Percentiles rank a stretch among this genome's conserved stretches.
Conservation (phyloP, 2,113 vertebrate species). For the Prionailurus viverrinus region DNA sequence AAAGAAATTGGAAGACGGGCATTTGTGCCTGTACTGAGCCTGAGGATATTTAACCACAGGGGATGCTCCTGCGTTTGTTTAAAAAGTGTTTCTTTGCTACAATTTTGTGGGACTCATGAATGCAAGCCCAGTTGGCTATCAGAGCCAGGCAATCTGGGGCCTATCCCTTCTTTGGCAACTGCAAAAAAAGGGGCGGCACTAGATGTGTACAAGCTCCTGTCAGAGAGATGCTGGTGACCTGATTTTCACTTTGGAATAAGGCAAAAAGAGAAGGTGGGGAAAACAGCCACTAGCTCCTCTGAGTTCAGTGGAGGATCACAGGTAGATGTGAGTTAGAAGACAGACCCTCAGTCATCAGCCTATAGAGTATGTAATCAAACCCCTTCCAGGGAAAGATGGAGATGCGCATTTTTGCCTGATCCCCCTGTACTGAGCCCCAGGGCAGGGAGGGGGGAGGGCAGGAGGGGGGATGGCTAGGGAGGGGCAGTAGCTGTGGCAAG, state of each 20-base stretch:
- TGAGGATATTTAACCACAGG: background rate
- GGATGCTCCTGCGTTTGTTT: background rate
- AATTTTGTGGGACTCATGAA: background rate
- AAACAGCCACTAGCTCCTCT: background rate
- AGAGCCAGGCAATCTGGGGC: background rate
- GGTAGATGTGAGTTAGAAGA: background rate
- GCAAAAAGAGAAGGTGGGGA: background rate
- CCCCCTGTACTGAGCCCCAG: background rate
- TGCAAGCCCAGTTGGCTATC: background rate
- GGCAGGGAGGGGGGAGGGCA: accelerated
- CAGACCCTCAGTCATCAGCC: background rate
- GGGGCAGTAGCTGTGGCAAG: background rate
- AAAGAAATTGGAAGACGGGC: background rate
- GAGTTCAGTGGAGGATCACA: background rate
- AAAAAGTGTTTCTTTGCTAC: background rate
- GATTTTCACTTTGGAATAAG: background rate
- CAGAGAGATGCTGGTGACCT: background rate
- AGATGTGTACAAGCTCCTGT: background rate
- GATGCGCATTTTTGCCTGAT: background rate
- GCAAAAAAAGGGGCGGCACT: background rate
- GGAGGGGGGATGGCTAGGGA: background rate
- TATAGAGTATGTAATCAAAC: background rate
- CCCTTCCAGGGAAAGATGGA: background rate
- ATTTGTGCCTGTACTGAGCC: background rate
- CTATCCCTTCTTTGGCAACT: background rate